Conservation (phyloP, 64 coral and sea anemone genomes). For the Cladopsammia gracilis region DNA sequence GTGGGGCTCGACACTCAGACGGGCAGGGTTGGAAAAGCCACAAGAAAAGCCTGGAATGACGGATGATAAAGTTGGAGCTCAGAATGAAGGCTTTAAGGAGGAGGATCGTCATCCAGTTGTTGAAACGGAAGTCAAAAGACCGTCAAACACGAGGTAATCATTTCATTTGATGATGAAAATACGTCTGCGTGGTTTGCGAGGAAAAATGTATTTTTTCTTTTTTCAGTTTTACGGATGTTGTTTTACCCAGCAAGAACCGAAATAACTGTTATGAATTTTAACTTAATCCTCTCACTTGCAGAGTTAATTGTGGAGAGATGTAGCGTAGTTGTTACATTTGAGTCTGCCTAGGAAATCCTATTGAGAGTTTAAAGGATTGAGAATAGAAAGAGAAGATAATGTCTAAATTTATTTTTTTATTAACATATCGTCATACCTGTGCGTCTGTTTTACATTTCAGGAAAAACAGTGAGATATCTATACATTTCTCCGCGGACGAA, state of each 20-base stretch:
- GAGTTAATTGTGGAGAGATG: too few relatives aligned
- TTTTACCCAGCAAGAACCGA: too few relatives aligned
- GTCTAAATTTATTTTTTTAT: too few relatives aligned
- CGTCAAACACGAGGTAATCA: constrained; percentile 4
- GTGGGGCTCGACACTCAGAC: constrained; percentile 45
- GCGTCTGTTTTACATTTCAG: not conserved
- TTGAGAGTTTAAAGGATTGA: too few relatives aligned
- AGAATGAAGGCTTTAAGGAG: constrained; percentile 2
- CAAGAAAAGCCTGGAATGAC: not conserved
- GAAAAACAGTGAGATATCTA: constrained; percentile 52
- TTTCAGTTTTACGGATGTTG: too few relatives aligned
- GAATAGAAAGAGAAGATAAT: too few relatives aligned
- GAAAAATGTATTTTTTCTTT: too few relatives aligned
- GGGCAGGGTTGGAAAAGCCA: not conserved
- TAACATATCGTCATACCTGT: not conserved
- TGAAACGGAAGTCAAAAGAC: not conserved
- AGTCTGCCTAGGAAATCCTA: too few relatives aligned
- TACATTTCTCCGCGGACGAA: constrained; percentile 33
- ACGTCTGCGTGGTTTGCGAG: too few relatives aligned
- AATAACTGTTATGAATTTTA: too few relatives aligned
- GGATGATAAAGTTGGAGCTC: not conserved
- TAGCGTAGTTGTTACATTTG: too few relatives aligned
- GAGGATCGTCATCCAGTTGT: not conserved
- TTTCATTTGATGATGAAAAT: not conserved
- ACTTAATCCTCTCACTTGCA: too few relatives aligned